Evolutionary conservation across 2,888 invertebrate genomes (phyloP), one percentile per base, ranked within the genome.

Genomic region (Heteropelma amictum): DNA sequence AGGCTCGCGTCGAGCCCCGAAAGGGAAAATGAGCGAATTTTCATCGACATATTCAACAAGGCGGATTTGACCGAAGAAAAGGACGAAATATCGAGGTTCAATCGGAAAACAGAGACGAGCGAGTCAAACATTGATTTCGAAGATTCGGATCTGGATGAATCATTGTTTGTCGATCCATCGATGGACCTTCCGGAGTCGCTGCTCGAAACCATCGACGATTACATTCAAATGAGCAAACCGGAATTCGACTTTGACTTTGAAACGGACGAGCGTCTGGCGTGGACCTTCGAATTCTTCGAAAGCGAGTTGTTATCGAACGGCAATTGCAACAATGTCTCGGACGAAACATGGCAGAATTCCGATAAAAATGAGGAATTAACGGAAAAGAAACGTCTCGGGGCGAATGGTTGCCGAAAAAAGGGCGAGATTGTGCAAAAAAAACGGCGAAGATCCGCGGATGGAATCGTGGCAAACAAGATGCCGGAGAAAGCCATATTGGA

Each of bases 91-190:
- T 6, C 26, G 28, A 1, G 7, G 6, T 23, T 14, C 47, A 8
- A 21, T 1, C 23, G n/a, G 17, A 21, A 12, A 10, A 12, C 0
- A 1, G 47, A 47, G 23, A 42, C 40, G 42, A 40, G n/a, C n/a
- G 10, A 0, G 2, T 1, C 19, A 0, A 30, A 35, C 10, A 67
- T 65, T 7, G 64, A 38, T 40, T 60, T 38, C 65, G 65, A 72
- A 30, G 69, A 56, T 17, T 76, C 63, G 1, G 71, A 76, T 3
- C 17, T 71, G 17, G 71, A 71, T 53, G 75, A 76, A 12, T 51
- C 67, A 1, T 28, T 71, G 51, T 14, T 76, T 38, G 75, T 76
- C 10, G 33, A 76, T 58, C 75, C 75, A 0, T 68, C 63, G 19
- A 76, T 42, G 5, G 75, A 76, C 60, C 67, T 76, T 45, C 71